Percentiles rank a stretch among this genome's conserved stretches.
Conservation (phyloP, 2,888 invertebrate genomes). For the Lutraria lutraria region DNA sequence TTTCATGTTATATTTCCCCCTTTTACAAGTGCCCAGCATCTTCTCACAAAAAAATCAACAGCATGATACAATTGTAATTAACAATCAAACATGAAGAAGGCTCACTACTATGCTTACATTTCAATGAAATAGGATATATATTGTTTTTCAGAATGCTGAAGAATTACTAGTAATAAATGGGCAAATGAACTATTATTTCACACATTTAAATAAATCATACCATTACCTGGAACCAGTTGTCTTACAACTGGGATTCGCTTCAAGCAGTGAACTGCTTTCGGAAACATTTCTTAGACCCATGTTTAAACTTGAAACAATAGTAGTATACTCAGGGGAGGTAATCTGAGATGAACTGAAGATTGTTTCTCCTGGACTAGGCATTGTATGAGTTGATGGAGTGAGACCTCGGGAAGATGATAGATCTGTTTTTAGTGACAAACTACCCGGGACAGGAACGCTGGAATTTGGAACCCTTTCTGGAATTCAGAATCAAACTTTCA, state of each 20-base stretch:
- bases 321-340: background rate
- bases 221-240: background rate
- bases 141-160: no score
- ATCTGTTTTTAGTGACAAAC: conserved; percentile 20
- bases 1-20: no score
- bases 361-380: conserved; percentile 32
- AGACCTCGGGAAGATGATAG: background rate
- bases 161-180: no score
- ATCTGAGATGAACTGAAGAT: conserved; percentile 30
- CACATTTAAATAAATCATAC: background rate
- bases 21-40: no score
- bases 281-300: background rate
- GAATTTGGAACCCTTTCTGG: conserved; percentile 29
- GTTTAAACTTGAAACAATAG: background rate
- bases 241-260: background rate
- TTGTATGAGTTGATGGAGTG: conserved; percentile 12
- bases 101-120: no score
- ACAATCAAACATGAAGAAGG: no score
- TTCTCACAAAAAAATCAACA: no score
- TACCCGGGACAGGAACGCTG: background rate
- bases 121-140: no score
- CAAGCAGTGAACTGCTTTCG: background rate
- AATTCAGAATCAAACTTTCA: background rate
- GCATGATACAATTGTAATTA: no score
- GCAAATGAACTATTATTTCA: background rate